A percentile compares a stretch with the other conserved stretches of the same genome.
Conservation (phyloP, 1,140 invertebrate species). For the Cotesia glomerata region DNA sequence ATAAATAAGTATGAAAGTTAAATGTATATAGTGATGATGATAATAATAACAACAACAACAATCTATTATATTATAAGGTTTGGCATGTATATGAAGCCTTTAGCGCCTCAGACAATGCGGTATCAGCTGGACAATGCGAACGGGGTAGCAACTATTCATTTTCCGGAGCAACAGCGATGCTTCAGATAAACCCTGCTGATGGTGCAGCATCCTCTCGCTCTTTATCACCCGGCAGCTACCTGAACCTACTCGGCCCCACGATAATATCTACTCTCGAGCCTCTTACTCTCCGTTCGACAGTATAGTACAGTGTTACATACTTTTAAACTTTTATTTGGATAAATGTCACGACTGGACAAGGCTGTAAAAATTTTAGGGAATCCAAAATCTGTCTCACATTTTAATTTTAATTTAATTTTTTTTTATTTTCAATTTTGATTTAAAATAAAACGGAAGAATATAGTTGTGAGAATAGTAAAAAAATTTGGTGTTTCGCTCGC, state of each 20-base stretch:
- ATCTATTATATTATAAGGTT: neutral
- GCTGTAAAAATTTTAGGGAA: neutral
- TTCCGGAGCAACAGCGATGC: constrained; percentile 38
- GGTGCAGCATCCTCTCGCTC: constrained; percentile 6
- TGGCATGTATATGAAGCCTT: constrained; percentile 37
- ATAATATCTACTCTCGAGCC: constrained; percentile 30
- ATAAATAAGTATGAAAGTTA: neutral
- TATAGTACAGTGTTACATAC: neutral
- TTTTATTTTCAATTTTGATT: too few species aligned
- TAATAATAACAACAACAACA: neutral
- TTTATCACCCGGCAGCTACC: constrained; percentile 24
- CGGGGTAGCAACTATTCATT: constrained; percentile 42
- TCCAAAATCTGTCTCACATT: neutral
- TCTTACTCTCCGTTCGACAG: constrained; percentile 11
- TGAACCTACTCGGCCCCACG: constrained; percentile 22
- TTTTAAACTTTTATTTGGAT: neutral
- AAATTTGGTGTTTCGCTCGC: neutral
- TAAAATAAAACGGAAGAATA: neutral
- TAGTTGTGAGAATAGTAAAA: neutral
- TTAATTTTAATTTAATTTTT: too few species aligned
- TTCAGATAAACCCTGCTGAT: constrained; percentile 40
- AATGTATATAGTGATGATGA: neutral
- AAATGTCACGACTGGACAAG: neutral
- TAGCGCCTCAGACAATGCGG: constrained; percentile 37
- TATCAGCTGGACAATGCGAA: constrained; percentile 36